A percentile compares a stretch with the other conserved stretches of the same genome.
These are phyloP conservation scores for Pteromalus puparum DNA, from an alignment of 1,140 invertebrate species.

Conservation along the genomic window DNA sequence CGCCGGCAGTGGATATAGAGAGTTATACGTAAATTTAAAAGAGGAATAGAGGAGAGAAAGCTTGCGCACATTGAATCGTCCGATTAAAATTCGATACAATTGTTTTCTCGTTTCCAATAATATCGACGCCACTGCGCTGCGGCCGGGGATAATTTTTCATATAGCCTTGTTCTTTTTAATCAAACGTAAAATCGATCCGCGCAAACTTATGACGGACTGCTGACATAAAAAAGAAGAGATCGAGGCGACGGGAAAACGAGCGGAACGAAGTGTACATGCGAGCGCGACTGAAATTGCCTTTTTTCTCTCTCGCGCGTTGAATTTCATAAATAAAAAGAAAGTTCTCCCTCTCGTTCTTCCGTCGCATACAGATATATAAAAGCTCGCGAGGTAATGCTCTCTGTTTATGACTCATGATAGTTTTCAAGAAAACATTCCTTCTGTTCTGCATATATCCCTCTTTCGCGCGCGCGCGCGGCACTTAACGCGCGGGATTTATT, in stretches of 20 bases:
- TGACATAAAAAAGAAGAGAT: neutral
- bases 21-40: too few relatives aligned
- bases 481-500: constrained; percentile 58
- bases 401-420: constrained; percentile 53
- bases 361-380: neutral
- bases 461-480: neutral
- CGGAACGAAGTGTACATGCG: neutral
- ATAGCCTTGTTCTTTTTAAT: neutral
- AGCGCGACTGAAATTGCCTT: neutral
- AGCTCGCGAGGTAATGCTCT: neutral
- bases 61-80: too few relatives aligned
- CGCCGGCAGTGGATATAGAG: too few relatives aligned
- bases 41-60: too few relatives aligned
- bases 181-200: neutral
- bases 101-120: neutral
- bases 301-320: neutral
- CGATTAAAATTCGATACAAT: neutral
- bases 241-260: neutral
- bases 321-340: constrained; percentile 2
- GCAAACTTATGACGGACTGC: neutral
- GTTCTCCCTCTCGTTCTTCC: neutral
- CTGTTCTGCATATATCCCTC: neutral
- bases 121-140: too few relatives aligned
- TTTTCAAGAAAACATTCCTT: constrained; percentile 53
- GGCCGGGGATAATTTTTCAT: neutral